Percentiles rank a stretch among this genome's conserved stretches.
Conservation (phyloP, 2,888 invertebrate genomes). For the Thumatha senex region DNA sequence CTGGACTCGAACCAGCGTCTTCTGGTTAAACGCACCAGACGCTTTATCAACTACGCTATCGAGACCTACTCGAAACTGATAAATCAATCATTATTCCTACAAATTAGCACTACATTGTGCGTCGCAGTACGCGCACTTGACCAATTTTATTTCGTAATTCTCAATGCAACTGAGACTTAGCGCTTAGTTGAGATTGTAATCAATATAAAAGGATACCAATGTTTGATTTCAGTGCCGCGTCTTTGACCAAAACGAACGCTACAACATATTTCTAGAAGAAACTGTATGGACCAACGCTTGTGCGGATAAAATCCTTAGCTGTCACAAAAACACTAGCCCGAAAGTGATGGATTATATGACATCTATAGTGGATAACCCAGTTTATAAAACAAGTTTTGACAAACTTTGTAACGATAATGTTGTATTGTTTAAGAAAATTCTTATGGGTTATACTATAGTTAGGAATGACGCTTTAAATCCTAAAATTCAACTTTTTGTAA, state of each 20-base stretch:
- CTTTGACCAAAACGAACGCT: slow-evolving; percentile 86
- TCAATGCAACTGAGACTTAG: no score
- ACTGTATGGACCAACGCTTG: slow-evolving; percentile 61
- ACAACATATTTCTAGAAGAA: slow-evolving; percentile 85
- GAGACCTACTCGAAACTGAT: no score
- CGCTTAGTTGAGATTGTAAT: no score
- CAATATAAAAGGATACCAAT: no score
- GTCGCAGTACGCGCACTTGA: no score
- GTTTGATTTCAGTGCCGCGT: slow-evolving; percentile 75
- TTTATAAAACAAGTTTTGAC: slow-evolving; percentile 39
- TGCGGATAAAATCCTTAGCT: slow-evolving; percentile 39
- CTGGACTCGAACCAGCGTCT: no score
- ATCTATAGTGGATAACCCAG: slow-evolving; percentile 20
- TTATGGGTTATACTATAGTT: slow-evolving; percentile 15
- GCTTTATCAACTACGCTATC: no score
- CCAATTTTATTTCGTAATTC: no score
- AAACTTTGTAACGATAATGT: slow-evolving; percentile 52
- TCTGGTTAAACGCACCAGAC: no score
- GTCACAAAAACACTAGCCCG: slow-evolving; percentile 2
- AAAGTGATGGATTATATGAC: slow-evolving; percentile 15
- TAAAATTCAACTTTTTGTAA: slow-evolving; percentile 50
- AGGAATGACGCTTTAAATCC: slow-evolving; percentile 42
- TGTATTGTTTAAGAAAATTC: slow-evolving; percentile 36
- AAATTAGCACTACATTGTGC: no score
- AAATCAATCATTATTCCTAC: no score